Conservation (phyloP, 2,113 vertebrate genomes). For the Bubo blakistoni region DNA sequence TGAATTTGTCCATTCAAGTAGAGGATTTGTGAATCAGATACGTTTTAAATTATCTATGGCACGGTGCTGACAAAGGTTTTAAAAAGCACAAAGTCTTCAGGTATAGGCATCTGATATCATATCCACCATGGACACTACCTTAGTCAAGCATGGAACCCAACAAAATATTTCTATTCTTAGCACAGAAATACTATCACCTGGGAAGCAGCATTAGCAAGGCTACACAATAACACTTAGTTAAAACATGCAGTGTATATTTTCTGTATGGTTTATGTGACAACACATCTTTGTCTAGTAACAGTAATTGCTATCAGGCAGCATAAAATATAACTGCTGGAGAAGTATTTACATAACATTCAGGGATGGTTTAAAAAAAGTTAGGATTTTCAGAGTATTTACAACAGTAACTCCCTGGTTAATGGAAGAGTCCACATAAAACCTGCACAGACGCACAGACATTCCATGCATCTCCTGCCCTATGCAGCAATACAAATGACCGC, state of each 20-base stretch:
- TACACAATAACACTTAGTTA: background rate
- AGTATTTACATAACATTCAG: background rate
- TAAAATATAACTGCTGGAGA: background rate
- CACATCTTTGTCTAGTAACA: background rate
- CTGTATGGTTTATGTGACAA: background rate
- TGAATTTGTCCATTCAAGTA: background rate
- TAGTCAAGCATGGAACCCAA: background rate
- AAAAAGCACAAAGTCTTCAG: background rate
- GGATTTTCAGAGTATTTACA: background rate
- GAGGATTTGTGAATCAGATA: background rate
- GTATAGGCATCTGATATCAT: background rate
- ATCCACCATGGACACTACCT: background rate
- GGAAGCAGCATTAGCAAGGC: background rate
- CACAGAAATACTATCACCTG: background rate
- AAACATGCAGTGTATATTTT: background rate
- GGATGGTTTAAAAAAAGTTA: background rate
- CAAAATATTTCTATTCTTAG: background rate
- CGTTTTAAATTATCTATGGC: background rate
- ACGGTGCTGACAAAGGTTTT: background rate
- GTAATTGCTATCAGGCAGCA: background rate
- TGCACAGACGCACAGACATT: background rate
- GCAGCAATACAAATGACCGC: background rate
- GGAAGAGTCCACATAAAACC: background rate
- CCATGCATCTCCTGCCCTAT: background rate
- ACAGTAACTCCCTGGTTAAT: background rate